Base-by-base conservation (phyloP, 2,888 invertebrate species). In the Taenaris catops region DNA sequence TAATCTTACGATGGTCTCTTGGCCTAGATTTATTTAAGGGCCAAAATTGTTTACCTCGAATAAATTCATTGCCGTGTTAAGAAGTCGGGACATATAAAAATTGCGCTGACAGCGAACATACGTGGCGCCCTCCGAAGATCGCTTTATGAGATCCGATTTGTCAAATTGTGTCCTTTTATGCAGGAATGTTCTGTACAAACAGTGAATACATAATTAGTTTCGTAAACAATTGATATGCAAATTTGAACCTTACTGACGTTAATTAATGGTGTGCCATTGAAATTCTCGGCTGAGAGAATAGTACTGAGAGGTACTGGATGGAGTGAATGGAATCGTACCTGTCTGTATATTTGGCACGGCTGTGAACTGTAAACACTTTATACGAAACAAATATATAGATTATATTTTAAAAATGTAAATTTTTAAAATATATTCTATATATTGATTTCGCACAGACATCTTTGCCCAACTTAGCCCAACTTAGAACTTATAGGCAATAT, bases 101-200 rank as follows among this genome's bases (percentile, higher is more conserved):
- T 66, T 55, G 58, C 58, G 57, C 46, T 61, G 67, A 67, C 63
- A 58, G 51, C 38, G 41, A 44, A 59, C 65, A 63, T n/a, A 61
- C 62, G 63, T 59, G 71, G 71, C 71, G 68, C 65, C 63, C 61
- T 52, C 45, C 55, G 49, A 50, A 42, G 32, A 32, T 32, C 32
- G 52, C 43, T 53, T 64, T 64, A 68, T 67, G 63, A 57, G 56
- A 55, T 51, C 47, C 54, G 55, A 72, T 73, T 71, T 70, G 59
- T 72, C 66, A 70, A 63, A 56, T 55, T 54, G 47, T 51, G 53
- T 51, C 52, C 49, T 41, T 46, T 32, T 41, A 37, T 44, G 34
- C 42, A 36, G 42, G 37, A 31, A 37, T 40, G 40, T 35, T 17
- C 20, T 11, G 43, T 48, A 51, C 48, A 46, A 48, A 48, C 46